Evolutionary conservation across 2,113 vertebrate genomes (phyloP), one percentile per base, ranked within the genome.

Genomic region (Pseudorasbora parva): DNA sequence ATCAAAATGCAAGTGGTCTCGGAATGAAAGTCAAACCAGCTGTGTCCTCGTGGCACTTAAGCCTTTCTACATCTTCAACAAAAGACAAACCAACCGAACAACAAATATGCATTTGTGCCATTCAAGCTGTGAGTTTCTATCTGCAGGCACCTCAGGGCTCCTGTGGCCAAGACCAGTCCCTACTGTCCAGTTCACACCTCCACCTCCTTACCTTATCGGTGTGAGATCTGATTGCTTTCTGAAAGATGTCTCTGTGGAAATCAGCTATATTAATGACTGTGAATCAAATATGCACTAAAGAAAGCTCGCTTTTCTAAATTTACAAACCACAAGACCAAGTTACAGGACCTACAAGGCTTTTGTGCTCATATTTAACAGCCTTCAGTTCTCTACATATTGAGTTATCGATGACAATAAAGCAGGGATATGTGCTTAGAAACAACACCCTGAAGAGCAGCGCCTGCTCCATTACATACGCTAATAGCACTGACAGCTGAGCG

Each of bases 391-490:
- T 97, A 98, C 96, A 98, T 98, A 98, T 96, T 97, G 96, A 98
- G 96, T 96, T 96, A 97, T 97, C 95, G 96, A 88, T 89, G 88
- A 92, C 82, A 82, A 86, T 84, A 85, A 84, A 93, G 90, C 82
- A 81, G 51, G 87, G 95, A 95, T 95, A 94, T 94, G 33, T 95
- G 96, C 95, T 95, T 93, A 96, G 96, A 97, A 98, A 98, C 97
- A 97, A 97, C 96, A 93, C 96, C 97, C 96, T 95, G 95, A 97
- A 96, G 97, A 97, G 88, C 73, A 92, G 95, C 94, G 95, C 95
- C 96, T 97, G 97, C 97, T 96, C 96, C 97, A 97, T 97, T 98
- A 99, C 96, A 97, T 97, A 97, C 96, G 95, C 94, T 98, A 97
- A 98, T 98, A 97, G 94, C 95, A 95, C 94, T 96, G 97, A 97